Base-by-base conservation (phyloP, 2,797 vertebrate genomes). In the Melanitta fusca region DNA sequence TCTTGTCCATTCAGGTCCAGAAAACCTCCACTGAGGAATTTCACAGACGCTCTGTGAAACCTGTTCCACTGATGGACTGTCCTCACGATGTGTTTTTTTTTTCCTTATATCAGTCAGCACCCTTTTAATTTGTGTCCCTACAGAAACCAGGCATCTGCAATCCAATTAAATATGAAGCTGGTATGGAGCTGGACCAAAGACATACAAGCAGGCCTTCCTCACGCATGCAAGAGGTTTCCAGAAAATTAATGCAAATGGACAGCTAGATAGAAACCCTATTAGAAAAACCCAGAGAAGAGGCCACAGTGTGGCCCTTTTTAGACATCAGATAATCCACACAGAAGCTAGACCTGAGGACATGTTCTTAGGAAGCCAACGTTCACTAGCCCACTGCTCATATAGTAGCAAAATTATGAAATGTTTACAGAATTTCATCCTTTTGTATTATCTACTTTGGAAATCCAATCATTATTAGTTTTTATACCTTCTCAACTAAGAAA, bases 371-470 rank as follows among this genome's bases (percentile, higher is more conserved):
- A 60, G 17, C 1, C n/a, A 25, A n/a, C 11, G 7, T 92, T 56
- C 60, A 24, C 16, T 11, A 80, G 12, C 13, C 38, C 36, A 6
- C 3, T n/a, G 30, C 19, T 80, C 34, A 54, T 0, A 8, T 0
- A 71, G 11, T 0, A 91, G 6, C 1, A 10, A 73, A 73, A 70
- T 32, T 7, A 61, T 0, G 0, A 43, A 60, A 71, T 6, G 22
- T 15, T 57, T 57, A 16, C 0, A 3, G 38, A 56, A 71, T 43
- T 78, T 45, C 28, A 8, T 45, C 27, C 43, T 61, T 61, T 51
- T 27, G 2, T 34, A 72, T 22, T 36, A 85, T 8, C 28, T 5
- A 1, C 45, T 45, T 64, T 43, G n/a, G 28, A 72, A 90, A 87
- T 4, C 3, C 8, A 41, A 24, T 15, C 3, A n/a, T 19, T 57